phyloP scores from a whole-genome alignment of 2,797 vertebrate species.

The Xiphophorus birchmanni region DNA sequence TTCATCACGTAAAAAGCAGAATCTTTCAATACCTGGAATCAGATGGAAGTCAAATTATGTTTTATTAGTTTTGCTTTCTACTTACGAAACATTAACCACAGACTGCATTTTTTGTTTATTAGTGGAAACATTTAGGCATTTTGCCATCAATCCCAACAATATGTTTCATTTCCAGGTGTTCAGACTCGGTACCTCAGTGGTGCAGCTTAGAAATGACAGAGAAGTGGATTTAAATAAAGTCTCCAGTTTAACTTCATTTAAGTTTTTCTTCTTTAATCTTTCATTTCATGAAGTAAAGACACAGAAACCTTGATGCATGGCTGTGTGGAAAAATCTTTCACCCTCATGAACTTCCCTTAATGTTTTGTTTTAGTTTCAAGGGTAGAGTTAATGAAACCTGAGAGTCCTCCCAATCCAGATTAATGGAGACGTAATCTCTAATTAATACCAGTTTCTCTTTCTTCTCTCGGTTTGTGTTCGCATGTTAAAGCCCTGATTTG shows the following conservation, averaged over 20 bases:
- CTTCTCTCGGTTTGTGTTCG: slow-evolving; percentile 30
- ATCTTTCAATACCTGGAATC: not conserved
- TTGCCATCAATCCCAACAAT: not conserved
- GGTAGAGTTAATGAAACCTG: slow-evolving; percentile 50
- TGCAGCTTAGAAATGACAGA: not conserved
- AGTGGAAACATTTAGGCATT: not conserved
- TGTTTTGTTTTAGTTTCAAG: slow-evolving; percentile 61
- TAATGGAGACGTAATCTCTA: slow-evolving; percentile 44
- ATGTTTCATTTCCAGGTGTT: not conserved
- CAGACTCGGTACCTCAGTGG: too few species aligned
- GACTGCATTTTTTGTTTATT: not conserved
- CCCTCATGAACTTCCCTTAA: slow-evolving; percentile 38
- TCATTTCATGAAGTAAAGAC: slow-evolving; percentile 60
- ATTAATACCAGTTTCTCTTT: slow-evolving; percentile 47
- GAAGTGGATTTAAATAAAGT: slow-evolving; percentile 26
- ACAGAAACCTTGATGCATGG: slow-evolving; percentile 61
- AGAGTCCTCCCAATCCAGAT: slow-evolving; percentile 46
- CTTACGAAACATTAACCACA: not conserved
- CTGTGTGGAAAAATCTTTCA: slow-evolving; percentile 41
- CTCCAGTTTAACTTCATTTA: slow-evolving; percentile 61
- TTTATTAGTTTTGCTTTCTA: not conserved
- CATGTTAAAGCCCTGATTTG: slow-evolving; percentile 36
- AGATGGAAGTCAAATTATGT: not conserved
- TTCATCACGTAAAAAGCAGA: not conserved
- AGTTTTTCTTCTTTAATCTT: slow-evolving; percentile 40